A percentile compares a stretch with the other conserved stretches of the same genome.
These are phyloP conservation scores for Podabrus alpinus DNA, from an alignment of 2,888 invertebrate genomes.

Conservation along the genomic window DNA sequence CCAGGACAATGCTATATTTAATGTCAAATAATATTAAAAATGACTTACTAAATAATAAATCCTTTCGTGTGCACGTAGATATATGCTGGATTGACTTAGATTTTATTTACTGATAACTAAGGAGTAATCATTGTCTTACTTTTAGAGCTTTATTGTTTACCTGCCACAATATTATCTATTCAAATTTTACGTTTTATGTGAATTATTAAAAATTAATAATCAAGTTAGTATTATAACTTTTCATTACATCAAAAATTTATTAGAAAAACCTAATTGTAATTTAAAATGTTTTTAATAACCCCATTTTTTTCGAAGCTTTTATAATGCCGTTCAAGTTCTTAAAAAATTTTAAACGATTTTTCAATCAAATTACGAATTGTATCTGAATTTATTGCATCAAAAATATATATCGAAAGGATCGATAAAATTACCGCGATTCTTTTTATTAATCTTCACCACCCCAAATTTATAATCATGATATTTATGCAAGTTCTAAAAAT, in stretches of 20 bases:
- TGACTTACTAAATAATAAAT: conserved; percentile 54
- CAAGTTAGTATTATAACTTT: not conserved
- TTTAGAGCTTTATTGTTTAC: conserved; percentile 26
- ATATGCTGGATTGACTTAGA: conserved; percentile 43
- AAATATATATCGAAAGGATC: no score
- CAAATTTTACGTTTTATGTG: not conserved
- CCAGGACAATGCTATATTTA: conserved; percentile 41
- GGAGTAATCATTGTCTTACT: conserved; percentile 51
- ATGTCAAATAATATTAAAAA: conserved; percentile 52
- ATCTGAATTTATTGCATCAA: no score
- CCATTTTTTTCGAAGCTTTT: not conserved
- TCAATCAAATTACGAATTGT: no score
- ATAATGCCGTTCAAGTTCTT: no score
- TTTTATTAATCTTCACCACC: no score
- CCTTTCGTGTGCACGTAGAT: conserved; percentile 39
- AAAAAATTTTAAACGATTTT: no score
- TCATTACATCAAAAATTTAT: not conserved
- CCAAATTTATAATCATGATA: no score
- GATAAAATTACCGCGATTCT: no score
- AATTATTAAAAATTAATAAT: not conserved
- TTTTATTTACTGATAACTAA: conserved; percentile 47
- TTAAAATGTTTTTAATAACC: not conserved
- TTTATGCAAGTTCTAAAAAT: no score
- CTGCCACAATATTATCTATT: not conserved
- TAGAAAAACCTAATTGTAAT: not conserved